phyloP scores from a whole-genome alignment of 2,113 vertebrate species.

The Gymnarchus niloticus region DNA sequence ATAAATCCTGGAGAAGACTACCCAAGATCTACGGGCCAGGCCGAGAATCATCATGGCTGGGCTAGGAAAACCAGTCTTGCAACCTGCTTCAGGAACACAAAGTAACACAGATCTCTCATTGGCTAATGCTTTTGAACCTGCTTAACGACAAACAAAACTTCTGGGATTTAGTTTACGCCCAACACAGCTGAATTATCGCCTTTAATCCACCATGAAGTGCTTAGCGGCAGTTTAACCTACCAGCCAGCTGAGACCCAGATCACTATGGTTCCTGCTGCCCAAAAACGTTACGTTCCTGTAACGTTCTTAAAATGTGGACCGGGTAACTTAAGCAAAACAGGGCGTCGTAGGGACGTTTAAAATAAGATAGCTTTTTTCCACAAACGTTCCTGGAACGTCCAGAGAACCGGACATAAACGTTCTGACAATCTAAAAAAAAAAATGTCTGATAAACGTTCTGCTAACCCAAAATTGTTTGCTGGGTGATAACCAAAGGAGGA shows the following conservation, averaged over 20 bases:
- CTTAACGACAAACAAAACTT: not conserved
- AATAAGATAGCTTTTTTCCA: too few species aligned
- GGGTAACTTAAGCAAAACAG: not conserved
- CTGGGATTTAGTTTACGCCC: not conserved
- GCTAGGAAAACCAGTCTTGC: constrained; percentile 33
- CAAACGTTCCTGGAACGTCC: too few species aligned
- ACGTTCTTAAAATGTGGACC: not conserved
- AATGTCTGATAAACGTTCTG: not conserved
- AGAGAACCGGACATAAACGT: too few species aligned
- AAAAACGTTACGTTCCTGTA: not conserved
- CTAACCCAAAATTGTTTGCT: not conserved
- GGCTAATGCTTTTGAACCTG: not conserved
- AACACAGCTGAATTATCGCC: not conserved
- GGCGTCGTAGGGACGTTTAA: too few species aligned
- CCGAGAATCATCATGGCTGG: constrained; percentile 62
- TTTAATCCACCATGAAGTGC: not conserved
- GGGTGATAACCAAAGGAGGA: not conserved
- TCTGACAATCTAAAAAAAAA: too few species aligned
- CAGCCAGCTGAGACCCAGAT: not conserved
- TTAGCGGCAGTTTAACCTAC: not conserved
- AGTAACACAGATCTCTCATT: not conserved
- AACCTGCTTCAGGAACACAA: constrained; percentile 33
- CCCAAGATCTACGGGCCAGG: constrained; percentile 64
- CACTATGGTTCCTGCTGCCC: not conserved
- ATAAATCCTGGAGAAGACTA: constrained; percentile 60